Conservation (phyloP, 2,113 vertebrate species). For the Sigmodon hispidus region DNA sequence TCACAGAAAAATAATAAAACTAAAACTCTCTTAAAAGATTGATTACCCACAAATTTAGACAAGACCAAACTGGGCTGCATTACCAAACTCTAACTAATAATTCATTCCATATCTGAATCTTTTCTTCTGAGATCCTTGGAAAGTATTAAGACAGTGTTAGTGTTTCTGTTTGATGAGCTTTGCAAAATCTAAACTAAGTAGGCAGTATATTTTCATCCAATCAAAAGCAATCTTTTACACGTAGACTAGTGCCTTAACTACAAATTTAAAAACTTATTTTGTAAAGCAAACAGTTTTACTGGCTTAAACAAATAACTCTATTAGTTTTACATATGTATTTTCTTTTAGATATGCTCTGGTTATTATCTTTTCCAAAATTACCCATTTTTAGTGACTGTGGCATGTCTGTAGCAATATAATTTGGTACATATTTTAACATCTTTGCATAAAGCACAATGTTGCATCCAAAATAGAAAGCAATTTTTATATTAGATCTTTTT, state of each 20-base stretch:
- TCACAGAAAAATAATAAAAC: slow-evolving; percentile 63
- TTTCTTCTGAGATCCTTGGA: slow-evolving; percentile 33
- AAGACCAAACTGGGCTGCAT: slow-evolving; percentile 9
- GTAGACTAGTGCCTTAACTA: background rate
- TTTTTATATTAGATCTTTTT: background rate
- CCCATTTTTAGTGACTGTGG: background rate
- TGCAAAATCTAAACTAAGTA: slow-evolving; percentile 49
- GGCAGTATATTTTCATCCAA: background rate
- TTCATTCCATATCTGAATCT: slow-evolving; percentile 33
- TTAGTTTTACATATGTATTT: background rate
- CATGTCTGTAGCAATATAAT: background rate
- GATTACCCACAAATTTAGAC: slow-evolving; percentile 34
- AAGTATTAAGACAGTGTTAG: slow-evolving; percentile 1
- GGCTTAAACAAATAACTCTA: background rate
- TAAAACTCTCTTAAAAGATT: slow-evolving; percentile 40
- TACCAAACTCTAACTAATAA: slow-evolving; percentile 47
- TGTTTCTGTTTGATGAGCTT: slow-evolving; percentile 50
- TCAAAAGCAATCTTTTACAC: background rate
- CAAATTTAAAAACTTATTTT: slow-evolving; percentile 34
- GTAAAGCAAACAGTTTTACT: background rate
- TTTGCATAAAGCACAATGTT: slow-evolving; percentile 23
- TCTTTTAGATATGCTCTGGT: background rate
- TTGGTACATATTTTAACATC: slow-evolving; percentile 28
- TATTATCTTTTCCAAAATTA: background rate
- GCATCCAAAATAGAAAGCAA: slow-evolving; percentile 31